Percentiles rank a stretch among this genome's conserved stretches.
These are phyloP conservation scores for Ariopsis seemanni DNA, from an alignment of 2,113 vertebrate genomes.

Conservation along the genomic window DNA sequence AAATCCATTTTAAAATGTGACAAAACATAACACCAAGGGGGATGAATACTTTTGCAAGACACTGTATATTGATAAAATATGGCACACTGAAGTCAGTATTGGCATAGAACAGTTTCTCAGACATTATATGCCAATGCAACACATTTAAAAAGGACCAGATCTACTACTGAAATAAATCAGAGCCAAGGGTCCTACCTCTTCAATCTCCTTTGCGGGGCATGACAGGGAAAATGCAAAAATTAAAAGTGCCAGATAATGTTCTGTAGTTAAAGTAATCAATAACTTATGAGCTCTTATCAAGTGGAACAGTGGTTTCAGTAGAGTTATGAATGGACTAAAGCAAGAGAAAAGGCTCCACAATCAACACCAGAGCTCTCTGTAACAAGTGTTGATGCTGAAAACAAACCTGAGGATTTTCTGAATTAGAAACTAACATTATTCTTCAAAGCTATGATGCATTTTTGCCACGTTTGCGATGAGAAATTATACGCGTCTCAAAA, in stretches of 20 bases:
- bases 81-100: constrained; percentile 1
- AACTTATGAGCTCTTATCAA: constrained; percentile 51
- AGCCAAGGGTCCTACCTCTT: constrained; percentile 92
- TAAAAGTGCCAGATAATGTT: constrained; percentile 68
- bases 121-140: constrained; percentile 7
- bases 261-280: constrained; percentile 64
- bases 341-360: constrained; percentile 4
- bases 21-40: no score
- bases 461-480: neutral
- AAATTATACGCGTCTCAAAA: neutral
- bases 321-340: constrained; percentile 35
- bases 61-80: neutral
- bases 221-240: constrained; percentile 86
- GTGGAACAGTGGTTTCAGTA: constrained; percentile 1
- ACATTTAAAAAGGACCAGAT: neutral
- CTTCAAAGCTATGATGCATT: neutral
- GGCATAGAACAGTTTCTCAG: constrained; percentile 50
- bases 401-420: neutral
- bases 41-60: no score
- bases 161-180: constrained; percentile 35
- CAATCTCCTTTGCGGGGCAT: constrained; percentile 98
- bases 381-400: constrained; percentile 28
- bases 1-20: no score
- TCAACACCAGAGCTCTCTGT: neutral
- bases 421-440: neutral